Conservation (phyloP, 2,113 vertebrate genomes). For the Cebus imitator region DNA sequence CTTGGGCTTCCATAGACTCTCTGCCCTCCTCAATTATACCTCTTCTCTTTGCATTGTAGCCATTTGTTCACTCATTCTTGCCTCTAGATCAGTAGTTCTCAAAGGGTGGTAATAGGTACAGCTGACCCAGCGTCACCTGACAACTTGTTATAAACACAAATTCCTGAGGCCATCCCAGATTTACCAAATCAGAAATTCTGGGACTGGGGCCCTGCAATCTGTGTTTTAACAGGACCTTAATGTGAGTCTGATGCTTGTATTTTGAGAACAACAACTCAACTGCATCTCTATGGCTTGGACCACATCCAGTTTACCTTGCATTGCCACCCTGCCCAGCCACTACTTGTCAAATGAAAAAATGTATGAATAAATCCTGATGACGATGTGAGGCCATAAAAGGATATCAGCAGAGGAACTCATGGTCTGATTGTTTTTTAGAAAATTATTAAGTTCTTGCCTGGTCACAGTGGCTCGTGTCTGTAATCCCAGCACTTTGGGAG, state of each 20-base stretch:
- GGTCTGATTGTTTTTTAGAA: background rate
- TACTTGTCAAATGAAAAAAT: background rate
- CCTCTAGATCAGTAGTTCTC: background rate
- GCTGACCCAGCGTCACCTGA: background rate
- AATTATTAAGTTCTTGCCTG: background rate
- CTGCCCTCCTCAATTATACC: background rate
- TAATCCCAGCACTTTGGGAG: too few relatives aligned
- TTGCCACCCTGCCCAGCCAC: background rate
- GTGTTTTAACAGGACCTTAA: background rate
- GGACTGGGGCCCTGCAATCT: background rate
- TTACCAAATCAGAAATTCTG: background rate
- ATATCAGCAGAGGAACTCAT: background rate
- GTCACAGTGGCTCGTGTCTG: too few relatives aligned
- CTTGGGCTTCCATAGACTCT: background rate
- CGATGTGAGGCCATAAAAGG: background rate
- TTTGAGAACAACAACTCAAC: background rate
- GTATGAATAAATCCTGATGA: background rate
- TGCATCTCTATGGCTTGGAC: background rate
- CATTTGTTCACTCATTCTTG: background rate
- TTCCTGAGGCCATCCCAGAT: background rate
- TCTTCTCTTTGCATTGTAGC: background rate
- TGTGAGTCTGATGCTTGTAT: background rate
- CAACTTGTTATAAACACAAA: background rate
- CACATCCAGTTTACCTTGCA: background rate
- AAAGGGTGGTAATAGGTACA: background rate